Conservation (phyloP, 2,797 vertebrate species). For the Coreius guichenoti region DNA sequence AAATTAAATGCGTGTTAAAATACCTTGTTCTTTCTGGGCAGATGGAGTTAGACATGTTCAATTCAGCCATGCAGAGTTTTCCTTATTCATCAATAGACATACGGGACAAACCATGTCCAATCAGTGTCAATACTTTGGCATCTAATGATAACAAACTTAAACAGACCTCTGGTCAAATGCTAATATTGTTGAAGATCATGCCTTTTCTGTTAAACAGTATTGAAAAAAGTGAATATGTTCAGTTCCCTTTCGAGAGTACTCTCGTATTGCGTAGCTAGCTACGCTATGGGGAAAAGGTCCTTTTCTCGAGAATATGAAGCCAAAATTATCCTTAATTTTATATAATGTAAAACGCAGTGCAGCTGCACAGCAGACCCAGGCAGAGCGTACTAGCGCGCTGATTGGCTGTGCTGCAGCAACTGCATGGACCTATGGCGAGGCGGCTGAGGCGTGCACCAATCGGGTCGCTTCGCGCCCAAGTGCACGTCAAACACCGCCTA, state of each 20-base stretch:
- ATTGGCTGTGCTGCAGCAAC: too few species aligned
- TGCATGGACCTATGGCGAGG: too few species aligned
- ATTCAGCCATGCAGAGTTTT: slow-evolving; percentile 28
- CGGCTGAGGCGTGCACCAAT: too few species aligned
- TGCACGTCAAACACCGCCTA: too few species aligned
- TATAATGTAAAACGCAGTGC: too few species aligned
- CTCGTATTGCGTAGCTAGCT: too few species aligned
- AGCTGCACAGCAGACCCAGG: too few species aligned
- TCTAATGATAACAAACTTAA: slow-evolving; percentile 41
- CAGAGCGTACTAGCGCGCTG: too few species aligned
- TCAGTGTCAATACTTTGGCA: slow-evolving; percentile 24
- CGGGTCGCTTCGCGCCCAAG: too few species aligned
- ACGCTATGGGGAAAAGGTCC: too few species aligned
- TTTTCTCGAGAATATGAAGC: too few species aligned
- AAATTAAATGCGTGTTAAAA: slow-evolving; percentile 44
- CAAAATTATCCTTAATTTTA: too few species aligned
- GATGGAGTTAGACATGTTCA: slow-evolving; percentile 28
- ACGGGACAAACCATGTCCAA: neutral
- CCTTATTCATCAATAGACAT: slow-evolving; percentile 13
- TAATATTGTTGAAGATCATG: slow-evolving; percentile 31
- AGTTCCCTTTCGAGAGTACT: slow-evolving; percentile 23
- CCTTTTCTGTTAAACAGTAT: slow-evolving; percentile 16
- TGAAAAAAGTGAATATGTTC: slow-evolving; percentile 5
- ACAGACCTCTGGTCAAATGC: slow-evolving; percentile 35
- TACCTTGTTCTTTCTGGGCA: slow-evolving; percentile 39